Conservation (phyloP, 2,888 invertebrate species). For the Erannis defoliaria region DNA sequence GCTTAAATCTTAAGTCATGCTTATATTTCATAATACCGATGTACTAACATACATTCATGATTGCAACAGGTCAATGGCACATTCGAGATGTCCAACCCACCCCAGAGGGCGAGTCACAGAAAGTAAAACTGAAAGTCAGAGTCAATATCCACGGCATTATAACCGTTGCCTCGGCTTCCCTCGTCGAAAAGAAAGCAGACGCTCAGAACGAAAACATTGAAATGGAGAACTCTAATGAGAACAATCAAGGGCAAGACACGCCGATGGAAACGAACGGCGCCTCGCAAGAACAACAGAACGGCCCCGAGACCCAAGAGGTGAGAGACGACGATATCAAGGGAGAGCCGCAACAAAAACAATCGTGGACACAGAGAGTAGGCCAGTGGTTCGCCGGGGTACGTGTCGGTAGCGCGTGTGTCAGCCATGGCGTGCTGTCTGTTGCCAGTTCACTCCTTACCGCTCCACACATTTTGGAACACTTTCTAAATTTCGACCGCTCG, state of each 20-base stretch:
- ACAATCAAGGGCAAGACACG: slow-evolving; percentile 73
- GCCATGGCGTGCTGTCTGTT: slow-evolving; percentile 73
- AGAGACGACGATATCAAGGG: slow-evolving; percentile 78
- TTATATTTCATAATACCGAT: background rate
- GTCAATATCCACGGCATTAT: slow-evolving; percentile 98
- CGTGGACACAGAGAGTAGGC: slow-evolving; percentile 91
- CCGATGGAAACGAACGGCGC: slow-evolving; percentile 84
- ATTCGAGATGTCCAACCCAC: slow-evolving; percentile 95
- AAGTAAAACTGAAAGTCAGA: slow-evolving; percentile 98
- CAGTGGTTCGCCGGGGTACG: slow-evolving; percentile 91
- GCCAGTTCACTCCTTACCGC: slow-evolving; percentile 54
- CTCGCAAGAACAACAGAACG: slow-evolving; percentile 76
- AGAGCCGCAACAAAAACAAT: slow-evolving; percentile 84
- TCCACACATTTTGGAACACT: slow-evolving; percentile 38
- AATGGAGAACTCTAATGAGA: slow-evolving; percentile 79
- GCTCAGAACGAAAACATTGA: slow-evolving; percentile 75
- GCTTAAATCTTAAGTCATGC: background rate
- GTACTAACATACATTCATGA: slow-evolving; percentile 22
- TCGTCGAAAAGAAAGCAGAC: slow-evolving; percentile 91
- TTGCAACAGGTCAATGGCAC: slow-evolving; percentile 88
- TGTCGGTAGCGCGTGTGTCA: slow-evolving; percentile 83
- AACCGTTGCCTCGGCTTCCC: slow-evolving; percentile 93
- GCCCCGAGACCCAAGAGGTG: slow-evolving; percentile 82
- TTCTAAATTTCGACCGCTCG: slow-evolving; percentile 49
- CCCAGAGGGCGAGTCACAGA: slow-evolving; percentile 95